Conservation (phyloP, 2,888 invertebrate species). For the Diloba caeruleocephala region DNA sequence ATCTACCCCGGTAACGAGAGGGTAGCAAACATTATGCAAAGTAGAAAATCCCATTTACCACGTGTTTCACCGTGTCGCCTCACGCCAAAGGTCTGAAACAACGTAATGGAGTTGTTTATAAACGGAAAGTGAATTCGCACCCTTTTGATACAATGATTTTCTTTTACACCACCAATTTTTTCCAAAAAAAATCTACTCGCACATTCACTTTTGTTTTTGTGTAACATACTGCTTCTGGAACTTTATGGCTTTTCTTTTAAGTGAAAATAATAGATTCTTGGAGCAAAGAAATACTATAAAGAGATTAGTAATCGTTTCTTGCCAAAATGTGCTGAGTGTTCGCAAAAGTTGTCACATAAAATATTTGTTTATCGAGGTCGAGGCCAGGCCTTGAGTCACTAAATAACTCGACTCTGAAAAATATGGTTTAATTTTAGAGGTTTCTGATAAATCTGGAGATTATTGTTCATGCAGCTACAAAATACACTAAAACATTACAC, state of each 20-base stretch:
- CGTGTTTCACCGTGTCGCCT: constrained; percentile 60
- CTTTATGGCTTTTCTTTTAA: constrained; percentile 42
- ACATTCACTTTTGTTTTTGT: constrained; percentile 27
- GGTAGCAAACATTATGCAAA: constrained; percentile 76
- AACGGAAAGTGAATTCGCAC: constrained; percentile 67
- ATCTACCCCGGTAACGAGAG: constrained; percentile 40
- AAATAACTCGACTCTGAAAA: constrained; percentile 28
- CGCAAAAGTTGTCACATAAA: constrained; percentile 56
- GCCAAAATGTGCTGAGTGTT: constrained; percentile 49
- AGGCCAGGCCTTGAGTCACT: constrained; percentile 20
- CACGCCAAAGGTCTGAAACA: constrained; percentile 64
- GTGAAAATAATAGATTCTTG: constrained; percentile 34
- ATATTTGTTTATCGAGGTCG: constrained; percentile 51
- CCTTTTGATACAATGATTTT: constrained; percentile 64
- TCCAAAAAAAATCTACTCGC: constrained; percentile 20
- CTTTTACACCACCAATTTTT: constrained; percentile 36
- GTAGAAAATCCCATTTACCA: constrained; percentile 77
- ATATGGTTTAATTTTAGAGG: constrained; percentile 28
- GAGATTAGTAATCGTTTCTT: constrained; percentile 45
- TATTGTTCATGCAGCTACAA: too few species aligned
- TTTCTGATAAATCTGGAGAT: too few species aligned
- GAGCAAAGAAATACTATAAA: constrained; percentile 40
- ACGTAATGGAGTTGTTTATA: constrained; percentile 77
- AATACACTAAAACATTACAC: too few species aligned
- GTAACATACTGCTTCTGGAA: constrained; percentile 15